Evolutionary conservation across 2,888 invertebrate species (phyloP).

Genomic region (Parnassius smintheus): DNA sequence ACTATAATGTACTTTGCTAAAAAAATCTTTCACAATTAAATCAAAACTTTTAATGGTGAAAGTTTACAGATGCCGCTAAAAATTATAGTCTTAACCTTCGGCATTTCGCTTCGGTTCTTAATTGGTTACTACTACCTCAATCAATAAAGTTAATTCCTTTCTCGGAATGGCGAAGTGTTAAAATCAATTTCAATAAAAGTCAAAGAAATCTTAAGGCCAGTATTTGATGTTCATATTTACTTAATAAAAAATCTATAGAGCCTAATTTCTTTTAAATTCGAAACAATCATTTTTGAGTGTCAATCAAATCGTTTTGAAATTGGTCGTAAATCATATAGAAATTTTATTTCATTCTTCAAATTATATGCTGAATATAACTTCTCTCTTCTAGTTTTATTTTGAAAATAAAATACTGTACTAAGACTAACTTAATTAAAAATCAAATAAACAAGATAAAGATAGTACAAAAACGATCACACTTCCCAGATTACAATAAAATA

Average conservation of each 20-base stretch:
- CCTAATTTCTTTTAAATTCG: constrained; percentile 12
- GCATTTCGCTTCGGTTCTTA: constrained; percentile 18
- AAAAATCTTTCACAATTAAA: neutral
- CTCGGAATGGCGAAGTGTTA: constrained; percentile 21
- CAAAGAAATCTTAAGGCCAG: constrained; percentile 4
- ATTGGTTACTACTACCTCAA: constrained; percentile 22
- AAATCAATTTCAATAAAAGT: constrained; percentile 19
- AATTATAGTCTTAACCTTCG: constrained; percentile 19
- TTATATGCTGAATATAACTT: neutral
- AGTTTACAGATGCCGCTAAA: constrained; percentile 8
- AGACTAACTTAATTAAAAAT: no score
- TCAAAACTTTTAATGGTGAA: neutral
- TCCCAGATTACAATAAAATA: no score
- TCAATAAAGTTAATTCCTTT: constrained; percentile 24
- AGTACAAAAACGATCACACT: no score
- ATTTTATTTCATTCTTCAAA: neutral
- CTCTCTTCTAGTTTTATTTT: constrained; percentile 1
- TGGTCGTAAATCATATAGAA: constrained; percentile 3
- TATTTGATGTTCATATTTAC: constrained; percentile 15
- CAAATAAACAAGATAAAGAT: no score
- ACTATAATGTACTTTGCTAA: neutral
- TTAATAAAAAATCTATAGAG: constrained; percentile 15
- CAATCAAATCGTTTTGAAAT: constrained; percentile 13
- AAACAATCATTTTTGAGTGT: constrained; percentile 15
- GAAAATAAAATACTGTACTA: neutral